Evolutionary conservation across 2,797 vertebrate species (phyloP), one percentile per base, ranked within the genome.

Genomic region (Chaetodon trifasciatus): DNA sequence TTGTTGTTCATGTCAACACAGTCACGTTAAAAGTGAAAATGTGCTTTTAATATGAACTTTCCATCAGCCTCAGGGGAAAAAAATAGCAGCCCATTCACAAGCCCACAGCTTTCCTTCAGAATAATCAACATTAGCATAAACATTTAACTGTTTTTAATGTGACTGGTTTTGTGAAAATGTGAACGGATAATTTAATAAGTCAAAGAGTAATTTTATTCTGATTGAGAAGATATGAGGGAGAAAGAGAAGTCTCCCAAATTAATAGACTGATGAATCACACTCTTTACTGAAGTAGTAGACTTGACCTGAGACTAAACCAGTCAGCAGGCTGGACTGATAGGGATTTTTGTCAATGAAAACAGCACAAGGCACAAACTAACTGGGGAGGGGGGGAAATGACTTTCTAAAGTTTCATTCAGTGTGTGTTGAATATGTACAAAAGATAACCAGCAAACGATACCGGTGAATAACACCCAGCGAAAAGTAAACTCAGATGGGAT

Each of bases 1-100:
- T n/a, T 60, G 46, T 13, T 50, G 39, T 5, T 52, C 23, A 50
- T 50, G 28, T 23, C 19, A 60, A 3, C n/a, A 57, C 28, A 67
- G 15, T 60, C 76, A 24, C 6, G 1, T 1, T 60, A 11, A 55
- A 73, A 78, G 50, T 56, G 42, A 82, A 70, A 67, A 63, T 39
- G 50, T 11, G 49, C 24, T 19, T 71, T 46, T 49, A 52, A 75
- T 70, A 50, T 35, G n/a, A 84, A 74, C 42, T 46, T 84, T 52
- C 49, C 16, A 35, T 53, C 4, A 74, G 50, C 16, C 15, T 47
- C 11, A 17, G 16, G 63, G 50, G 37, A 17, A 52, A 39, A n/a
- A 23, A 39, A 69, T 53, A 23, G 44, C 37, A 40, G 21, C 17
- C 23, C 23, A 42, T 32, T 32, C 49, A 28, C 40, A 16, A 12